Conservation (phyloP, 2,797 vertebrate genomes). For the Nyctalus aviator region DNA sequence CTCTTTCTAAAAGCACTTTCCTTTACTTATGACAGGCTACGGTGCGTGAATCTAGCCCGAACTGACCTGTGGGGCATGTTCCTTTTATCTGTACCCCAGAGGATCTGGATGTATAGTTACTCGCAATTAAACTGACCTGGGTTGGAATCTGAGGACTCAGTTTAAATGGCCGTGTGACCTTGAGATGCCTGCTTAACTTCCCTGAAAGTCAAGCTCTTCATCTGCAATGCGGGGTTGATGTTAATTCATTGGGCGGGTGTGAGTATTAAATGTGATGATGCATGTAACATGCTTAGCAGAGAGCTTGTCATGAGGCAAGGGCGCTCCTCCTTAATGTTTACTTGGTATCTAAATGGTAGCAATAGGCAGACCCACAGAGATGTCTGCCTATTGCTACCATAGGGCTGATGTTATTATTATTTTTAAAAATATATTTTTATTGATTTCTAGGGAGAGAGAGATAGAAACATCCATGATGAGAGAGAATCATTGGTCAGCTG, state of each 20-base stretch:
- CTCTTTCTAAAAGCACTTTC: background rate
- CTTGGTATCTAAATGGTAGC: background rate
- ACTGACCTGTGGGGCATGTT: background rate
- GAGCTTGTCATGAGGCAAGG: background rate
- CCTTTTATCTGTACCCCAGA: background rate
- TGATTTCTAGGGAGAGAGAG: no score
- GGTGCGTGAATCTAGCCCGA: background rate
- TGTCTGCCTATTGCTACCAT: background rate
- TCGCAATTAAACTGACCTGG: background rate
- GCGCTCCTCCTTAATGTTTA: background rate
- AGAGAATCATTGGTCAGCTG: no score
- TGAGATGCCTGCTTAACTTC: background rate
- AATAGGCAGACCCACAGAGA: background rate
- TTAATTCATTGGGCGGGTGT: background rate
- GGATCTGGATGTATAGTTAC: background rate
- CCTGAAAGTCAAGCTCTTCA: background rate
- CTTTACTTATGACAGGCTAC: background rate
- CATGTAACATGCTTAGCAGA: background rate
- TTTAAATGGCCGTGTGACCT: background rate
- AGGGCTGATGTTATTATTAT: background rate
- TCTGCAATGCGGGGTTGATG: background rate
- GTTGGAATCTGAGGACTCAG: background rate
- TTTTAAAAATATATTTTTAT: no score
- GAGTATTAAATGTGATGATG: background rate
- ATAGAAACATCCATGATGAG: no score